These are phyloP conservation scores for Habroteleia sp. DNA, from an alignment of 2,888 invertebrate species.

Conservation along the genomic window DNA sequence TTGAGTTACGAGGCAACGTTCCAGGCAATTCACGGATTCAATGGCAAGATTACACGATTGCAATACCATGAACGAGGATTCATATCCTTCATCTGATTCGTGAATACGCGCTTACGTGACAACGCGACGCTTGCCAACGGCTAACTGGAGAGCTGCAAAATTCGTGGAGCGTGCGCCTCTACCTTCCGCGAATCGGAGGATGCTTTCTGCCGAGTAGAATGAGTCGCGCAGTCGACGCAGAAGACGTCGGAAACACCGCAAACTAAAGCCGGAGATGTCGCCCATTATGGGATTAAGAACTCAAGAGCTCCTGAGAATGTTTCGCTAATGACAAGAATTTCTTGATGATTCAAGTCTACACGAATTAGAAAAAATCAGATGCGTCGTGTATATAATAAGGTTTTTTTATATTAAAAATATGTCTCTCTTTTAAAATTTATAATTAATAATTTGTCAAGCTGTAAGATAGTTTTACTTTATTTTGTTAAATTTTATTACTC, in stretches of 20 bases:
- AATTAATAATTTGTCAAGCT: too few relatives aligned
- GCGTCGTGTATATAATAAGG: too few relatives aligned
- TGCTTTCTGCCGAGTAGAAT: constrained; percentile 33
- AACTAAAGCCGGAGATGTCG: background rate
- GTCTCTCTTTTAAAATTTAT: too few relatives aligned
- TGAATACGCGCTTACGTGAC: constrained; percentile 44
- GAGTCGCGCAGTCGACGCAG: constrained; percentile 10
- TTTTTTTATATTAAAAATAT: too few relatives aligned
- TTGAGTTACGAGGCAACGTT: background rate
- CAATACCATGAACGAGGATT: constrained; percentile 2
- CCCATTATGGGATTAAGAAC: too few relatives aligned
- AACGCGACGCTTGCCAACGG: constrained; percentile 56
- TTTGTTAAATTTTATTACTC: too few relatives aligned
- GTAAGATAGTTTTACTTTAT: too few relatives aligned
- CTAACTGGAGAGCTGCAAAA: constrained; percentile 54
- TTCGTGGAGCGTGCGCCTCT: constrained; percentile 50
- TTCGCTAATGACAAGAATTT: too few relatives aligned
- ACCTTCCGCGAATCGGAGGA: constrained; percentile 40
- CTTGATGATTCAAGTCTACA: too few relatives aligned
- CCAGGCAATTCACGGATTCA: constrained; percentile 16
- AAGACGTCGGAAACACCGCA: constrained; percentile 11
- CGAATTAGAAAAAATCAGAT: too few relatives aligned
- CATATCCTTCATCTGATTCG: constrained; percentile 10
- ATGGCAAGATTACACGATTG: constrained; percentile 29
- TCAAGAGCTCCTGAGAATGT: too few relatives aligned